A percentile compares a stretch with the other conserved stretches of the same genome.
Conservation (phyloP, 1,140 invertebrate species). For the Ceratosolen fusciceps region DNA sequence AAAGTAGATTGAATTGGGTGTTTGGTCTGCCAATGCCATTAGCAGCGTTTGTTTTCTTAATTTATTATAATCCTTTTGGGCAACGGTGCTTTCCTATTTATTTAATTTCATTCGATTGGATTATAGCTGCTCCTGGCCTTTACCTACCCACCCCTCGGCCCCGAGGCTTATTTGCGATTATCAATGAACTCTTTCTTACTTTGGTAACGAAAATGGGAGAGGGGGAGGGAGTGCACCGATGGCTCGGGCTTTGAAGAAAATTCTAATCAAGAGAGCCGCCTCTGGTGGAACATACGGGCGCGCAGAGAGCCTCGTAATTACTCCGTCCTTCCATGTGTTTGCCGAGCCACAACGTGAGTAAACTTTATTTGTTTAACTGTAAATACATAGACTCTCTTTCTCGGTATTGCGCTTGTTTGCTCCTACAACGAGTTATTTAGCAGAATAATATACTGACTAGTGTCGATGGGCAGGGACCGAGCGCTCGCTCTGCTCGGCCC, state of each 20-base stretch:
- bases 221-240: not conserved
- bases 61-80: not conserved
- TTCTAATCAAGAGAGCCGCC: slow-evolving; percentile 64
- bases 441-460: too few relatives aligned
- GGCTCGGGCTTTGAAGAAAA: slow-evolving; percentile 63
- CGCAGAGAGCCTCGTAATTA: slow-evolving; percentile 23
- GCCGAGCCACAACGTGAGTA: not conserved
- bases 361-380: slow-evolving; percentile 25
- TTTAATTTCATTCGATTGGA: not conserved
- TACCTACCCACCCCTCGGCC: not conserved
- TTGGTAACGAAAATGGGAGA: not conserved
- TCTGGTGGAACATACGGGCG: not conserved
- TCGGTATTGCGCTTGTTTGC: not conserved
- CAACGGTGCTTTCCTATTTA: not conserved
- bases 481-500: too few relatives aligned
- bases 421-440: not conserved
- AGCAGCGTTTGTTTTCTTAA: not conserved
- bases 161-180: not conserved
- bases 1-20: not conserved
- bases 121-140: not conserved
- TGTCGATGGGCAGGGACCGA: too few relatives aligned
- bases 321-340: slow-evolving; percentile 28
- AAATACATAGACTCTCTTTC: slow-evolving; percentile 18
- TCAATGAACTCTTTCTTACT: not conserved
- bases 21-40: not conserved